Base-by-base conservation (phyloP, 2,113 vertebrate species). In the Festucalex cinctus region DNA sequence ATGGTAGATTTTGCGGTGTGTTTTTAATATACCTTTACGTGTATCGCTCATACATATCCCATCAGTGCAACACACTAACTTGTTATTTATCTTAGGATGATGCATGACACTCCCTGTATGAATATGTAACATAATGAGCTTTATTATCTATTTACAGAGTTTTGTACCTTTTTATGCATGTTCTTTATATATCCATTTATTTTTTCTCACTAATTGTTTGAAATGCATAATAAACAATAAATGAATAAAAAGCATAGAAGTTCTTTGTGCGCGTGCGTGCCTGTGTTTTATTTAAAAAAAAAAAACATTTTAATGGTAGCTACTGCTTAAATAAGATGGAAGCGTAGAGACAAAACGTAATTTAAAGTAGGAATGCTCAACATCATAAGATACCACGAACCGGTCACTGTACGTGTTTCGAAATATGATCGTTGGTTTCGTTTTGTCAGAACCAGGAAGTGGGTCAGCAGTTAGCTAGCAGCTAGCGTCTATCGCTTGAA, bases 51-150 rank as follows among this genome's bases (percentile, higher is more conserved):
- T 37, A 71, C 28, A 32, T 32, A 32, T 32, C n/a, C 69, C 71
- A 49, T 43, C 69, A 75, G 71, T 65, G 69, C 79, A 74, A 84
- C 75, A 62, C 43, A 71, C 78, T 83, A 85, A 73, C 69, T 83
- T 32, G 28, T 32, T 88, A 88, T 88, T 87, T 86, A 85, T 86
- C 75, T 74, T 73, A 76, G 76, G 69, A 82, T 84, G 69, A 81
- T 86, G 88, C 86, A 81, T 87, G 85, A 62, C 60, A 62, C 60
- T 62, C 57, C 57, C 32, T 28, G 8, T 35, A 43, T 32, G 16
- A 17, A 32, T 43, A 26, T 43, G 60, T 43, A 43, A 43, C 20
- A 60, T 58, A 19, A 59, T 60, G 20, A 43, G 60, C n/a, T 22
- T 62, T 36, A 57, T 61, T n/a, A 43, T 37, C 22, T 9, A 26